Conservation (phyloP, 2,113 vertebrate species). For the Camelus dromedarius region DNA sequence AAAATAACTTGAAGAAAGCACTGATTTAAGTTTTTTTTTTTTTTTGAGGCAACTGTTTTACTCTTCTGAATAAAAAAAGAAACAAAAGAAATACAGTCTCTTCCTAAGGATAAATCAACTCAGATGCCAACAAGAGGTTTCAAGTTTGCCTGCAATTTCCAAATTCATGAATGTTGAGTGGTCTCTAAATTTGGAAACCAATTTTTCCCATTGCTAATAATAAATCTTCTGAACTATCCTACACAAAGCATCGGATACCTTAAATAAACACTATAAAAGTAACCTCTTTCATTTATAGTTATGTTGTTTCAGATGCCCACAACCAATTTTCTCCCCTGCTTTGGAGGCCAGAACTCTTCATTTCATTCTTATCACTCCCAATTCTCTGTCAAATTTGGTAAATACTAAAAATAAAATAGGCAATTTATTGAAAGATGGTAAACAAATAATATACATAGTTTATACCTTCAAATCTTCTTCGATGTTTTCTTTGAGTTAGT, state of each 20-base stretch:
- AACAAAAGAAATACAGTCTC: slow-evolving; percentile 1
- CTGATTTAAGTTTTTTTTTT: slow-evolving; percentile 29
- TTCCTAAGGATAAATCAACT: slow-evolving; percentile 54
- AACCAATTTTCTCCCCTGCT: neutral
- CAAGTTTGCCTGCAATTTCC: slow-evolving; percentile 45
- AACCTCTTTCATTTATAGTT: neutral
- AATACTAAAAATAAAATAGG: neutral
- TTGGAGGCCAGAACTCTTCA: neutral
- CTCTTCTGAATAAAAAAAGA: slow-evolving; percentile 4
- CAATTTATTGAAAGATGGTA: neutral
- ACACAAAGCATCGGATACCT: neutral
- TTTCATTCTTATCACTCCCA: neutral
- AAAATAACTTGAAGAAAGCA: slow-evolving; percentile 2
- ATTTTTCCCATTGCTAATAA: slow-evolving; percentile 31
- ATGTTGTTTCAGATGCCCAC: neutral
- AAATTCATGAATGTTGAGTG: slow-evolving; percentile 50
- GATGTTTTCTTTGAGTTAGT: neutral
- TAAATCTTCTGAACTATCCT: neutral
- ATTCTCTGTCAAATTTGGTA: neutral
- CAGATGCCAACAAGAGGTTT: slow-evolving; percentile 9
- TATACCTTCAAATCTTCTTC: neutral
- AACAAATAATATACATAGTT: neutral
- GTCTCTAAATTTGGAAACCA: slow-evolving; percentile 62
- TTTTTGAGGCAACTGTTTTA: slow-evolving; percentile 56
- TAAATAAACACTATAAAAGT: slow-evolving; percentile 62